phyloP scores from a whole-genome alignment of 2,113 vertebrate genomes.

The Heterotis niloticus region DNA sequence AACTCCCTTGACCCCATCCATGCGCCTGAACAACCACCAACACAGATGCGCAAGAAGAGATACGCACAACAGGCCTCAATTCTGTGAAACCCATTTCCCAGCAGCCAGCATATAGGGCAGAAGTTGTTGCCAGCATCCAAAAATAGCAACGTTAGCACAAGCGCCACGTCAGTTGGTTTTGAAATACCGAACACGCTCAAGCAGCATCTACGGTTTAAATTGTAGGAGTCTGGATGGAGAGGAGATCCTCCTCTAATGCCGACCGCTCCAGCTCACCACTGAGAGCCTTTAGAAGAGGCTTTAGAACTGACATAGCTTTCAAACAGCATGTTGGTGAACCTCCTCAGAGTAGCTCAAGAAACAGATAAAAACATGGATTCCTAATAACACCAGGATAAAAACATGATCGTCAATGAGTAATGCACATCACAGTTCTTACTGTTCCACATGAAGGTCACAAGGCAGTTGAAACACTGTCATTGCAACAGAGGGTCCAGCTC shows the following conservation, averaged over 20 bases:
- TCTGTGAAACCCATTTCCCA: conserved; percentile 35
- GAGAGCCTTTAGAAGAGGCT: neutral
- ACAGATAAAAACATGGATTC: too few species aligned
- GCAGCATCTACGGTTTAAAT: conserved; percentile 37
- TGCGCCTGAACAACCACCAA: neutral
- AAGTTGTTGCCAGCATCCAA: conserved; percentile 64
- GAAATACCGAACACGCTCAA: conserved; percentile 54
- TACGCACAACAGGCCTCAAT: neutral
- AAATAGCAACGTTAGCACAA: conserved; percentile 59
- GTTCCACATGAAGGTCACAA: too few species aligned
- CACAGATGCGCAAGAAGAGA: too few species aligned
- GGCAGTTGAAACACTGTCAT: too few species aligned
- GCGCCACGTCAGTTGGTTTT: conserved; percentile 62
- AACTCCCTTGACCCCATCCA: neutral
- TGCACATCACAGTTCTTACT: too few species aligned
- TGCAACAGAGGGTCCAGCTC: too few species aligned
- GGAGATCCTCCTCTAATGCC: neutral
- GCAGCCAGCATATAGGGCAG: conserved; percentile 46
- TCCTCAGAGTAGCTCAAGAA: too few species aligned
- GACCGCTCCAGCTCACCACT: too few species aligned
- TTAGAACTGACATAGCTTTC: too few species aligned
- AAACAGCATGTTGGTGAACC: too few species aligned
- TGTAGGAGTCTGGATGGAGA: conserved; percentile 10
- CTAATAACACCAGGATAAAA: too few species aligned
- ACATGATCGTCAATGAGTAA: too few species aligned